Conservation (phyloP, 2,113 vertebrate species). For the Polypterus senegalus region DNA sequence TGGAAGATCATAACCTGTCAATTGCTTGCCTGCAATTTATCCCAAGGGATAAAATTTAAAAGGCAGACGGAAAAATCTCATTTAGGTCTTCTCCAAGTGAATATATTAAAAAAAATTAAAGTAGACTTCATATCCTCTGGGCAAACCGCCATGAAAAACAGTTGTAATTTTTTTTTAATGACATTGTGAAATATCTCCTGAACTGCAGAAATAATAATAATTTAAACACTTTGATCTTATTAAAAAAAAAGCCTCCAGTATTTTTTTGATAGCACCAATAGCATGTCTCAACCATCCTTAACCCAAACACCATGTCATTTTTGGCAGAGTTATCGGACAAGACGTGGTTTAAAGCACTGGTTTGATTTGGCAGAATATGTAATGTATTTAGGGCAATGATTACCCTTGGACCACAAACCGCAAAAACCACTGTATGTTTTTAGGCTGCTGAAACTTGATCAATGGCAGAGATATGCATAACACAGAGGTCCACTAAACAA, state of each 20-base stretch:
- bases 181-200: constrained; percentile 39
- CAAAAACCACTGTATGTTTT: too few relatives aligned
- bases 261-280: constrained; percentile 25
- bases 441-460: too few relatives aligned
- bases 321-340: constrained; percentile 29
- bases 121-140: constrained; percentile 33
- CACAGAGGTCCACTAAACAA: too few relatives aligned
- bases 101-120: constrained; percentile 35
- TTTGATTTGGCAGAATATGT: constrained; percentile 42
- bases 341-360: constrained; percentile 35
- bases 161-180: constrained; percentile 14
- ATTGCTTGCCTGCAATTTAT: too few relatives aligned
- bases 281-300: constrained; percentile 21
- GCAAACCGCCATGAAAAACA: constrained; percentile 36
- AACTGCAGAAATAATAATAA: constrained; percentile 26
- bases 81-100: constrained; percentile 8
- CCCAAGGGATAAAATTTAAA: background rate
- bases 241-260: constrained; percentile 22
- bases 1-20: too few relatives aligned
- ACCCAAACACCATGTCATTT: constrained; percentile 31
- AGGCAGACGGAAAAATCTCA: background rate
- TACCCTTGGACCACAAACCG: too few relatives aligned
- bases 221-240: constrained; percentile 18
- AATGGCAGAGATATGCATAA: too few relatives aligned
- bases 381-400: constrained; percentile 33